A percentile compares a stretch with the other conserved stretches of the same genome.
Evolutionary conservation across 2,888 invertebrate genomes (phyloP).

Genomic region (Scaeva pyrastri): DNA sequence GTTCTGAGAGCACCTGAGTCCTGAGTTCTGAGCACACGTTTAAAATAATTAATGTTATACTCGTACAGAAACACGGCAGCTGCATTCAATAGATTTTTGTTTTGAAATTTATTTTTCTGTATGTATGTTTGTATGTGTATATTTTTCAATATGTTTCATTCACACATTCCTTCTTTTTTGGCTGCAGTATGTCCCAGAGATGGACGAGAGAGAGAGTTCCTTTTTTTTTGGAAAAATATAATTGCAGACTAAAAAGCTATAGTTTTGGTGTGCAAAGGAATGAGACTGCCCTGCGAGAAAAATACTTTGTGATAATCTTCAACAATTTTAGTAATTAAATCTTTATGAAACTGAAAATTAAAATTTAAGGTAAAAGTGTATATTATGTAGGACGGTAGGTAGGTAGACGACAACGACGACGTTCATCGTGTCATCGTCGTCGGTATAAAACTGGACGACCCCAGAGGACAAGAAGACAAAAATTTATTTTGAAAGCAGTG

Average conservation of each 20-base stretch:
- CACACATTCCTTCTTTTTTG: too few relatives aligned
- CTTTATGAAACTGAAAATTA: slow-evolving; percentile 54
- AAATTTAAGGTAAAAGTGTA: background rate
- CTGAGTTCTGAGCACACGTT: slow-evolving; percentile 6
- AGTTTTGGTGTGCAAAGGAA: background rate
- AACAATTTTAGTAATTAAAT: slow-evolving; percentile 57
- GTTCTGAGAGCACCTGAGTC: too few relatives aligned
- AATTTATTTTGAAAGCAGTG: background rate
- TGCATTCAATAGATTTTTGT: slow-evolving; percentile 52
- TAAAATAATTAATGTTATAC: background rate
- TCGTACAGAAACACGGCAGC: background rate
- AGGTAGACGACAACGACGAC: too few relatives aligned
- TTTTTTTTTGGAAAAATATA: background rate
- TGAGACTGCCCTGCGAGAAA: slow-evolving; percentile 3
- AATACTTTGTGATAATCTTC: slow-evolving; percentile 14
- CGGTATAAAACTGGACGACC: background rate
- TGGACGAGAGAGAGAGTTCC: too few relatives aligned
- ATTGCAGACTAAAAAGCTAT: background rate
- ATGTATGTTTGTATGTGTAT: too few relatives aligned
- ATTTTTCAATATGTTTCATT: too few relatives aligned
- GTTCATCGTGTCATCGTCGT: too few relatives aligned
- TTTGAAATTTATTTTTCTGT: too few relatives aligned
- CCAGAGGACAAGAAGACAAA: background rate
- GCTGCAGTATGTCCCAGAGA: too few relatives aligned
- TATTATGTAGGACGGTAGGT: too few relatives aligned